A percentile compares a stretch with the other conserved stretches of the same genome.
Conservation (phyloP, 2,797 vertebrate species). For the Basileuterus tristriatus region DNA sequence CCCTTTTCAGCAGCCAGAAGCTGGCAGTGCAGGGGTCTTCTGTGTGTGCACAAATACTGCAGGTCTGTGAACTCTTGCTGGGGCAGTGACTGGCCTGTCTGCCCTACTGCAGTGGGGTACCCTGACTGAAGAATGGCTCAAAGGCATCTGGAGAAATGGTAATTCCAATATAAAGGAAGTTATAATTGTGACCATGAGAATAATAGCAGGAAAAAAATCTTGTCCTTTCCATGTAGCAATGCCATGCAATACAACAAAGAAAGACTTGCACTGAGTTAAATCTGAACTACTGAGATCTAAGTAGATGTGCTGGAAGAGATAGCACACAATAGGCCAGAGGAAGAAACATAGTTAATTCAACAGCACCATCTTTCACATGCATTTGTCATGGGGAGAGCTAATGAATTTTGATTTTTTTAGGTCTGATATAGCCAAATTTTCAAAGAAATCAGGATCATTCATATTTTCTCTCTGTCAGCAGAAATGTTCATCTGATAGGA, state of each 20-base stretch:
- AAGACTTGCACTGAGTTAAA: neutral
- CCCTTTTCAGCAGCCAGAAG: neutral
- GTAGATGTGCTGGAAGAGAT: neutral
- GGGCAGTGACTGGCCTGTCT: neutral
- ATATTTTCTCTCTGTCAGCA: neutral
- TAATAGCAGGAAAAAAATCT: neutral
- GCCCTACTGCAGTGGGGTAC: neutral
- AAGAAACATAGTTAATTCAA: neutral
- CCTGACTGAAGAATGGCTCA: neutral
- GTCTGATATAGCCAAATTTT: neutral
- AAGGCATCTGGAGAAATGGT: neutral
- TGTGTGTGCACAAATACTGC: neutral
- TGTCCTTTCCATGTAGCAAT: neutral
- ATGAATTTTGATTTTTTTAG: neutral
- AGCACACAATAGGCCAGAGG: neutral
- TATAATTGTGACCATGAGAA: neutral
- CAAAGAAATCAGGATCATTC: neutral
- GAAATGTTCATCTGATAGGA: neutral
- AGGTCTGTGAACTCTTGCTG: neutral
- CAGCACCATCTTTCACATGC: neutral
- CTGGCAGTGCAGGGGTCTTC: neutral
- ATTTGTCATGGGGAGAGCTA: neutral
- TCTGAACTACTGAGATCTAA: neutral
- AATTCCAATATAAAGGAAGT: neutral
- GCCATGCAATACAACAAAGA: neutral